Conservation (phyloP, 1,140 invertebrate genomes). For the Eurosta solidaginis region DNA sequence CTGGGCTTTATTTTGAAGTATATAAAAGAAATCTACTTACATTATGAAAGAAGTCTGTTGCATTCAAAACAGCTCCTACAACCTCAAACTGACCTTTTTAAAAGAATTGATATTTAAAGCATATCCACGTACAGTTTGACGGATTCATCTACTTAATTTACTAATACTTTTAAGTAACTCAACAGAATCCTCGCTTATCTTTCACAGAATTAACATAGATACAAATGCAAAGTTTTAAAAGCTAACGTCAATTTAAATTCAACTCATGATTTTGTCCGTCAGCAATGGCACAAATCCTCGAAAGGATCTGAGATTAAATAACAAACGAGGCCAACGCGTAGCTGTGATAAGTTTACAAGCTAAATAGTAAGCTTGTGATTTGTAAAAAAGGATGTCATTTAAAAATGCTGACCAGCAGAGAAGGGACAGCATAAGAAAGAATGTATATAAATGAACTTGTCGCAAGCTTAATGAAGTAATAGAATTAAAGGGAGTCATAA, state of each 20-base stretch:
- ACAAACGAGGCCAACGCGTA: neutral
- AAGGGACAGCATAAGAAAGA: neutral
- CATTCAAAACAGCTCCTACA: no score
- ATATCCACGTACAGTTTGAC: no score
- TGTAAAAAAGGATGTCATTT: neutral
- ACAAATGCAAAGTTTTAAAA: no score
- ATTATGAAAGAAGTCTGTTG: no score
- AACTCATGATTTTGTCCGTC: neutral
- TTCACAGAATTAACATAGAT: no score
- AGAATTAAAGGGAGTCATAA: conserved; percentile 8
- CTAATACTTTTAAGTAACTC: no score
- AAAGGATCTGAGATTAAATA: neutral
- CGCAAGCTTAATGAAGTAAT: conserved; percentile 5
- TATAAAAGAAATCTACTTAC: no score
- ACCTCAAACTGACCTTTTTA: no score
- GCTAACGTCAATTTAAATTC: neutral
- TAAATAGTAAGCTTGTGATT: neutral
- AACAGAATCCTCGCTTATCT: no score
- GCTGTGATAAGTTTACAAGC: neutral
- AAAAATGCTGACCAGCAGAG: neutral
- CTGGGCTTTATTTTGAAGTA: no score
- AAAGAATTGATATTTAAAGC: no score
- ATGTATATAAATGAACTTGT: neutral
- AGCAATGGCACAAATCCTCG: neutral
- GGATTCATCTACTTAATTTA: no score